A percentile compares a stretch with the other conserved stretches of the same genome.
These are phyloP conservation scores for Apostichopus californicus DNA, from an alignment of 35 echinoderm and acorn worm genomes.

Conservation along the genomic window DNA sequence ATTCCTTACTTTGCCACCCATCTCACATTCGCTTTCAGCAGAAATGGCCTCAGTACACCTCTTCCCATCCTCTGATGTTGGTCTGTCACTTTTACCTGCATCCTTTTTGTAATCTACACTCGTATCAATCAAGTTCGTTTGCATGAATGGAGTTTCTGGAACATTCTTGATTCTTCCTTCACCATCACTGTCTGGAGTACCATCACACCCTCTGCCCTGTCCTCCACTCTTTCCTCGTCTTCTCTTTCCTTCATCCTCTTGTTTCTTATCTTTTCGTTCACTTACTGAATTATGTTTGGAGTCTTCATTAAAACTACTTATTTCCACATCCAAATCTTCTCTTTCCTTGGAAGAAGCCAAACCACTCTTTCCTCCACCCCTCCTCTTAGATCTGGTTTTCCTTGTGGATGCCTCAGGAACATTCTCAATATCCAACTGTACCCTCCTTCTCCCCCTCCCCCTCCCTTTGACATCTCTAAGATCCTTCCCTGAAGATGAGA, in stretches of 20 bases:
- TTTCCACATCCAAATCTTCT: not conserved
- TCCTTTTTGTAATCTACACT: not conserved
- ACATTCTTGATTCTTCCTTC: slow-evolving; percentile 17
- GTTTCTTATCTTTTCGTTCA: not conserved
- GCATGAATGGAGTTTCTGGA: slow-evolving; percentile 25
- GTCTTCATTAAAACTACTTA: slow-evolving; percentile 23
- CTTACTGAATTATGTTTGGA: not conserved
- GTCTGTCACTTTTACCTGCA: not conserved
- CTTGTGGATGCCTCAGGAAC: not conserved
- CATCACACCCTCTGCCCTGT: not conserved
- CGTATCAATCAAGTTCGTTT: not conserved
- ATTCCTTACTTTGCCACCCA: not conserved
- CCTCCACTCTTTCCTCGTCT: not conserved
- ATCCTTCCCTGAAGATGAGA: not conserved
- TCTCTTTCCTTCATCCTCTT: not conserved
- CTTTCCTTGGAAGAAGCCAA: not conserved
- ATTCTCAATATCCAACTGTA: slow-evolving; percentile 22
- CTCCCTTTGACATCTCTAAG: not conserved
- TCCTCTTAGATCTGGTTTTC: not conserved
- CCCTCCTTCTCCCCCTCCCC: not conserved
- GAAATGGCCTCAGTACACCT: not conserved
- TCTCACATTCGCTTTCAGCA: not conserved
- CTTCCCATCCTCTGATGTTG: not conserved
- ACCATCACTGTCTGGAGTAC: not conserved
- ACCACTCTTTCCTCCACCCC: not conserved